Conservation (phyloP, 2,797 vertebrate species). For the Margarornis squamiger region DNA sequence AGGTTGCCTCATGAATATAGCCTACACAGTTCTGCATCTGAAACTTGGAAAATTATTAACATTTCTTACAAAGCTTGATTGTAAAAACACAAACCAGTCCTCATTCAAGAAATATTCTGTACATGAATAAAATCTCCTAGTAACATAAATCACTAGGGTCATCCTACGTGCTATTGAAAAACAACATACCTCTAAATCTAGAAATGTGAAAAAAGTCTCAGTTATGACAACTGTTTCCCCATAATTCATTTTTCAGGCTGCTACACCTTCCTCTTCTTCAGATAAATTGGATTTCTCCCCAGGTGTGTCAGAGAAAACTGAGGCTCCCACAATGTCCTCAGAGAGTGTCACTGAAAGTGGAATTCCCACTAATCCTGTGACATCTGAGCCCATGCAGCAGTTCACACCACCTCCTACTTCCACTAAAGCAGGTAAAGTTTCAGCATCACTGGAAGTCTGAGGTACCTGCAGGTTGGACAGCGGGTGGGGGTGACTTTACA, state of each 20-base stretch:
- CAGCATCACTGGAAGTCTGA: not conserved
- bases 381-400: not conserved
- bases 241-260: slow-evolving; percentile 66
- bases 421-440: slow-evolving; percentile 66
- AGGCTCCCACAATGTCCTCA: not conserved
- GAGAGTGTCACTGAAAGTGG: slow-evolving; percentile 34
- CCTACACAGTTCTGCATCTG: not conserved
- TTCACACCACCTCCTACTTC: not conserved
- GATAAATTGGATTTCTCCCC: slow-evolving; percentile 39
- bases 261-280: slow-evolving; percentile 48
- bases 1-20: not conserved
- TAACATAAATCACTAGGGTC: not conserved
- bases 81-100: not conserved
- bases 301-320: not conserved
- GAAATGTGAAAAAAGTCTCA: not conserved
- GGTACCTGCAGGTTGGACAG: not conserved
- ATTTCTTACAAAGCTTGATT: not conserved
- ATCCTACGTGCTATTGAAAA: not conserved
- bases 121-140: not conserved
- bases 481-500: not conserved
- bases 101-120: not conserved
- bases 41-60: not conserved
- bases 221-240: not conserved
- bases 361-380: not conserved
- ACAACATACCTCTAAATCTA: not conserved